phyloP scores from a whole-genome alignment of 2,888 invertebrate species.

The Clitarchus hookeri region DNA sequence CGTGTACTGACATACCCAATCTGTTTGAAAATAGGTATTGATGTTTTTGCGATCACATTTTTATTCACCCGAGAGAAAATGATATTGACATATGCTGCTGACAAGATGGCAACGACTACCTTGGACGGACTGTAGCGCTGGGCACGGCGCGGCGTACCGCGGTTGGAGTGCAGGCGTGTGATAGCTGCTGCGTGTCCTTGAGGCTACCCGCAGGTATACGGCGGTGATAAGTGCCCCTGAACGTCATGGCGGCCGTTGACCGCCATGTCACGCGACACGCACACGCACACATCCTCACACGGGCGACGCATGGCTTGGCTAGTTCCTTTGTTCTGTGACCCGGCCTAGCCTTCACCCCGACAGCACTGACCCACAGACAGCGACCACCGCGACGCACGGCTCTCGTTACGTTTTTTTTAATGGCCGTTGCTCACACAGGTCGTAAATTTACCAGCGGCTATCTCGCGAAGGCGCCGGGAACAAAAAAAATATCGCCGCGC shows the following conservation, averaged over 20 bases:
- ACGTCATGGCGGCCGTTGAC: slow-evolving; percentile 5
- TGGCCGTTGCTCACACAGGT: no score
- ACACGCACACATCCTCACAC: not conserved
- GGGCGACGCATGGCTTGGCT: not conserved
- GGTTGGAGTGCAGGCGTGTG: not conserved
- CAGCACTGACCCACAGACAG: slow-evolving; percentile 1
- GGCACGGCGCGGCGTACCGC: not conserved
- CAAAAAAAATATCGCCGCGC: no score
- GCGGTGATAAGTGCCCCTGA: not conserved
- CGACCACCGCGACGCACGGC: not conserved
- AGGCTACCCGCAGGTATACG: slow-evolving; percentile 3
- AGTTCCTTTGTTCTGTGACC: not conserved
- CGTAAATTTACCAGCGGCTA: no score
- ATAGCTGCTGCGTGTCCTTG: not conserved
- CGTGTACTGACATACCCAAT: no score
- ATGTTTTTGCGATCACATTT: no score
- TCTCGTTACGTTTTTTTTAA: no score
- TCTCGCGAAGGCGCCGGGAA: no score
- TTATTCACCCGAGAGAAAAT: no score
- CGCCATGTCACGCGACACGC: not conserved
- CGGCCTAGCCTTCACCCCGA: not conserved
- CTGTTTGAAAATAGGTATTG: no score
- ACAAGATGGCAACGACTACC: not conserved
- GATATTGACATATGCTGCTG: no score
- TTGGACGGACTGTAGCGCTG: not conserved